Evolutionary conservation across 2,113 vertebrate species (phyloP).

Genomic region (Megalops atlanticus): DNA sequence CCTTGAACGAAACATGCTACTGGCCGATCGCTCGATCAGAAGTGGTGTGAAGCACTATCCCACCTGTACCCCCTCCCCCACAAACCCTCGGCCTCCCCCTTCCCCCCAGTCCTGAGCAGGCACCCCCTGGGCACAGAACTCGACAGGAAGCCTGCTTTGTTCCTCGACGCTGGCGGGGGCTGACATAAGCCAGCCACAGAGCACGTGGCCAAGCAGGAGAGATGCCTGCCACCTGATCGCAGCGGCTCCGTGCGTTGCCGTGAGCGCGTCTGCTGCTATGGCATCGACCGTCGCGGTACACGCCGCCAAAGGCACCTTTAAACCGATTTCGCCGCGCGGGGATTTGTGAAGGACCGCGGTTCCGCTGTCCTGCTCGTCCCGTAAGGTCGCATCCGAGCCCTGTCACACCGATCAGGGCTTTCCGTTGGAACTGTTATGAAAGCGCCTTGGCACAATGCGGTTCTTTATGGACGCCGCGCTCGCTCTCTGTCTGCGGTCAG

Average conservation of each 20-base stretch:
- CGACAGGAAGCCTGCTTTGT: constrained; percentile 62
- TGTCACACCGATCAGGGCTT: no score
- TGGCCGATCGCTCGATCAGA: constrained; percentile 6
- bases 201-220: not conserved
- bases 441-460: not conserved
- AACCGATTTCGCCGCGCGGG: no score
- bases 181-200: not conserved
- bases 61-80: constrained; percentile 4
- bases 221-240: not conserved
- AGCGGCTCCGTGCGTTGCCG: no score
- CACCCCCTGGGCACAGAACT: constrained; percentile 40
- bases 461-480: not conserved
- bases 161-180: constrained; percentile 35
- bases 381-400: no score
- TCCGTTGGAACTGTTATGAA: not conserved
- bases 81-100: constrained; percentile 11
- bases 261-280: no score
- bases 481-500: not conserved
- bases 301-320: no score
- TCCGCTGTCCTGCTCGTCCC: no score
- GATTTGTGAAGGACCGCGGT: no score
- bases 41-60: constrained; percentile 23
- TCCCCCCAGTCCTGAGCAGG: constrained; percentile 4
- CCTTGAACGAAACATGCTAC: not conserved
- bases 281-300: no score